These are phyloP conservation scores for Hydractinia symbiolongicarpus DNA, from an alignment of 30 jellyfish, hydroid and myxozoan genomes.

Conservation along the genomic window DNA sequence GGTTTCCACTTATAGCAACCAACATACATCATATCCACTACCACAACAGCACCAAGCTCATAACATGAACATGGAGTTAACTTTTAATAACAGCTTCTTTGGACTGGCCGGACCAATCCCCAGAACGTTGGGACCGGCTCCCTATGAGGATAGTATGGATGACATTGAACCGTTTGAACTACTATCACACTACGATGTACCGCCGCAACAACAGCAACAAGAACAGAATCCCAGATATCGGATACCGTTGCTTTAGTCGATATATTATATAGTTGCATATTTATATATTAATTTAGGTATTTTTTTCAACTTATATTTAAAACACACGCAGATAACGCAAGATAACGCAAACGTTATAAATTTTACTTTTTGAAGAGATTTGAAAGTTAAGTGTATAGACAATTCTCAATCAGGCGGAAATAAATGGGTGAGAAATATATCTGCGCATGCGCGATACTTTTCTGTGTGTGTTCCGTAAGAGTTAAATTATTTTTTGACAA, in stretches of 20 bases:
- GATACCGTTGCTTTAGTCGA: constrained; percentile 19
- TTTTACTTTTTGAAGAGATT: too few species aligned
- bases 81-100: constrained; percentile 4
- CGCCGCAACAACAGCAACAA: neutral
- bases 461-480: too few species aligned
- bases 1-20: neutral
- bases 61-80: constrained; percentile 18
- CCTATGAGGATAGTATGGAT: constrained; percentile 18
- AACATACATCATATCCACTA: neutral
- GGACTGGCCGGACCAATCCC: constrained; percentile 39
- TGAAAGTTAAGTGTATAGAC: too few species aligned
- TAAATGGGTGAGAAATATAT: too few species aligned
- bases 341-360: too few species aligned
- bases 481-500: too few species aligned
- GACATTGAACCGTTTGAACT: constrained; percentile 33
- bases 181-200: constrained; percentile 13
- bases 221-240: constrained; percentile 1
- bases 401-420: too few species aligned
- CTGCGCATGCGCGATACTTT: too few species aligned
- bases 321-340: too few species aligned
- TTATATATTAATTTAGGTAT: neutral
- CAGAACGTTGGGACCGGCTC: neutral
- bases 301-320: too few species aligned
- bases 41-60: neutral
- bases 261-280: neutral